Conservation (phyloP, 2,113 vertebrate genomes). For the Ivindomyrus marchei region DNA sequence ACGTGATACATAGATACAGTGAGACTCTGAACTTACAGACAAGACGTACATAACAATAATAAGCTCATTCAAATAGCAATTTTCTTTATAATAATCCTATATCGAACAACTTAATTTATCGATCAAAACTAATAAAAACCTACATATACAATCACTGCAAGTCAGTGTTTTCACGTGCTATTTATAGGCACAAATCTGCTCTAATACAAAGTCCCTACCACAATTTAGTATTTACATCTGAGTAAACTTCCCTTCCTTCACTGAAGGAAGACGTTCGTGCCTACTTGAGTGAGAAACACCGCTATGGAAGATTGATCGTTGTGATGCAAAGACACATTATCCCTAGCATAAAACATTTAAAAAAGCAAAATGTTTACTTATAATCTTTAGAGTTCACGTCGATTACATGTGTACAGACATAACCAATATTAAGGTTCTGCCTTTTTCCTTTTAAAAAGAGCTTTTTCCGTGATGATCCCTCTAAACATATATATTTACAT, state of each 20-base stretch:
- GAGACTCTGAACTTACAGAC: background rate
- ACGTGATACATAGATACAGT: constrained; percentile 1
- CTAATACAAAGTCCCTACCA: constrained; percentile 49
- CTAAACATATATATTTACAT: constrained; percentile 33
- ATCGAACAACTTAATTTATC: background rate
- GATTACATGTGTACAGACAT: background rate
- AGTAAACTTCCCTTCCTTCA: constrained; percentile 49
- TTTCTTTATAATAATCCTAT: background rate
- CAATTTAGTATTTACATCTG: constrained; percentile 44
- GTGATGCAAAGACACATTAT: constrained; percentile 29
- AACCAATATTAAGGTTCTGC: background rate
- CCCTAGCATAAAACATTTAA: background rate
- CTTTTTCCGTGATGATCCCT: constrained; percentile 31
- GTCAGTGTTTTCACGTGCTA: background rate
- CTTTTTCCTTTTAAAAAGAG: constrained; percentile 29
- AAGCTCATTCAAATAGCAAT: background rate
- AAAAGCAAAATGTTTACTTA: background rate
- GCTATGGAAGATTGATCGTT: constrained; percentile 39
- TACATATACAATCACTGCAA: constrained; percentile 7
- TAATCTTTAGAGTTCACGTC: background rate
- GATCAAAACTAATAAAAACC: constrained; percentile 8
- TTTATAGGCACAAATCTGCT: background rate
- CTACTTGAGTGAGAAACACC: constrained; percentile 27
- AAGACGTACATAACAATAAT: constrained; percentile 5
- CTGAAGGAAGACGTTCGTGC: constrained; percentile 43